Percentiles rank a stretch among this genome's conserved stretches.
phyloP scores from a whole-genome alignment of 2,113 vertebrate species.

The Gavia stellata region DNA sequence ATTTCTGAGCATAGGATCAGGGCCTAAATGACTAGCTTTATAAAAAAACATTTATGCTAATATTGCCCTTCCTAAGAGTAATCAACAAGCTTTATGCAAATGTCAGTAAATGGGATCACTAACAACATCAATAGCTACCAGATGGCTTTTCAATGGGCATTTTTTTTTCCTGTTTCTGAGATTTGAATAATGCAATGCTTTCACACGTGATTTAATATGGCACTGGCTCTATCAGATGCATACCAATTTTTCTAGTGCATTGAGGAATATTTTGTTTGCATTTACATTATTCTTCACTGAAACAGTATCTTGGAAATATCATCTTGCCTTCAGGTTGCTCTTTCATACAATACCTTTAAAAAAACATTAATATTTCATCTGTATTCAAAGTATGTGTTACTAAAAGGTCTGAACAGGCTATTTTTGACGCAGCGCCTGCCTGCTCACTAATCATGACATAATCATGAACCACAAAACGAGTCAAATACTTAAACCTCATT shows the following conservation, averaged over 20 bases:
- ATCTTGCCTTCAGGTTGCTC: not conserved
- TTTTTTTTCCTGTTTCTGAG: not conserved
- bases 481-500: conserved; percentile 60
- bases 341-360: conserved; percentile 27
- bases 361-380: conserved; percentile 45
- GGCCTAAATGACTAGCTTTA: conserved; percentile 16
- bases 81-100: conserved; percentile 54
- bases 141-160: conserved; percentile 51
- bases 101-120: conserved; percentile 45
- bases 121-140: conserved; percentile 59
- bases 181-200: conserved; percentile 41
- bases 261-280: not conserved
- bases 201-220: conserved; percentile 29
- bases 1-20: not conserved
- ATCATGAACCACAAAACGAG: conserved; percentile 55
- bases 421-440: conserved; percentile 21
- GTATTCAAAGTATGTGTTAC: not conserved
- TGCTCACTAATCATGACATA: conserved; percentile 62
- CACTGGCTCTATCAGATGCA: not conserved
- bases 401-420: conserved; percentile 39
- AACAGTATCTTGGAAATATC: not conserved
- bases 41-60: conserved; percentile 55
- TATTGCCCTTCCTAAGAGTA: conserved; percentile 54
- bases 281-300: not conserved
- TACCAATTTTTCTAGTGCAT: not conserved